Conservation (phyloP, 2,797 vertebrate species). For the Pagetopsis macropterus region DNA sequence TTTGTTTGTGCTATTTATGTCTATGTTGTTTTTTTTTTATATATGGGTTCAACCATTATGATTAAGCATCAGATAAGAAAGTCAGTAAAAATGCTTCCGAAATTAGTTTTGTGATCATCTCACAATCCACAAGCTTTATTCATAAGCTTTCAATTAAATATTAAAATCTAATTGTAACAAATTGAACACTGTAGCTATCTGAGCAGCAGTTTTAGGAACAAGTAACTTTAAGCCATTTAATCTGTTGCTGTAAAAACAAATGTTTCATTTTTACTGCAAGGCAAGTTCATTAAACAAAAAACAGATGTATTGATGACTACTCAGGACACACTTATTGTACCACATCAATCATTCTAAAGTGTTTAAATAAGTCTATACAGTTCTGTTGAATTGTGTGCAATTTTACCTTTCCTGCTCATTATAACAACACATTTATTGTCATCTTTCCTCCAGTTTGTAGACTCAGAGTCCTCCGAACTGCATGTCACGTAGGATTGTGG, state of each 20-base stretch:
- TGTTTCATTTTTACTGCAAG: neutral
- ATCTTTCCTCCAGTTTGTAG: neutral
- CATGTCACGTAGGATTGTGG: too few species aligned
- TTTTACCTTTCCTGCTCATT: slow-evolving; percentile 1
- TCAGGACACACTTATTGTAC: neutral
- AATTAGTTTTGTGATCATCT: slow-evolving; percentile 1
- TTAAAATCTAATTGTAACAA: slow-evolving; percentile 9
- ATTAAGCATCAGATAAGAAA: neutral
- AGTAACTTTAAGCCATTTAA: slow-evolving; percentile 7
- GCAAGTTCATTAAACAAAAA: slow-evolving; percentile 5
- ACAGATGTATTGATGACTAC: neutral
- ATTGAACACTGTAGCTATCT: neutral
- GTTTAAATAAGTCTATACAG: neutral
- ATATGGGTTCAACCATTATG: too few species aligned
- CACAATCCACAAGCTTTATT: neutral
- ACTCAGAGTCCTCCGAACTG: neutral
- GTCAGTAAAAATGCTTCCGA: neutral
- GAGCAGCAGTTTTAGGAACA: slow-evolving; percentile 21
- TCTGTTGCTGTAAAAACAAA: neutral
- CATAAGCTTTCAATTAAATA: neutral
- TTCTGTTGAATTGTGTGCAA: slow-evolving; percentile 1
- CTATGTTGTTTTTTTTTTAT: neutral
- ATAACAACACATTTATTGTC: slow-evolving; percentile 6
- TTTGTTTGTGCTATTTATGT: neutral
- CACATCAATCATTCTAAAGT: slow-evolving; percentile 7